Evolutionary conservation across 2,113 vertebrate genomes (phyloP).

Genomic region (Tapirus terrestris): DNA sequence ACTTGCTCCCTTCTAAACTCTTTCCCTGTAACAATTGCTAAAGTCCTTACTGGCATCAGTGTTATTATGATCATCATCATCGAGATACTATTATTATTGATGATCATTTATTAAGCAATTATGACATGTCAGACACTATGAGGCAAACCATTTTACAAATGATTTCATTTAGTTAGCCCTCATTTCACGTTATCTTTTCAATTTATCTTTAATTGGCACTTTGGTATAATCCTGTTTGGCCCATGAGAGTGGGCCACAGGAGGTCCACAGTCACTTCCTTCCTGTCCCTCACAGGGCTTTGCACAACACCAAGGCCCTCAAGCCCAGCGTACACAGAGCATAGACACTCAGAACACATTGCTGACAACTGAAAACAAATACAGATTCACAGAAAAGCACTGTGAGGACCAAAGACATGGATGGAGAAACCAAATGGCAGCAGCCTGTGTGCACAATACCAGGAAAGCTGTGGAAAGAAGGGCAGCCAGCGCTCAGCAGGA

Average conservation of each 20-base stretch:
- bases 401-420: constrained; percentile 35
- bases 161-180: neutral
- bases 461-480: constrained; percentile 35
- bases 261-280: neutral
- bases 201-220: neutral
- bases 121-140: neutral
- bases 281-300: neutral
- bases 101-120: constrained; percentile 42
- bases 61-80: neutral
- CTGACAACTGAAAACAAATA: constrained; percentile 52
- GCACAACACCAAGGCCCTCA: neutral
- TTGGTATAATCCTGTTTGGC: neutral
- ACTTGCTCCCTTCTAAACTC: neutral
- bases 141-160: neutral
- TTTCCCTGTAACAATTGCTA: neutral
- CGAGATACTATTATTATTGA: neutral
- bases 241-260: neutral
- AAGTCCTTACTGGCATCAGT: neutral
- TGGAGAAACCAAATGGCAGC: constrained; percentile 48
- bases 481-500: neutral
- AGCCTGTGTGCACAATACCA: constrained; percentile 20
- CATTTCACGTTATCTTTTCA: neutral
- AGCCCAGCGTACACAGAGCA: neutral
- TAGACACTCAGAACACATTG: constrained; percentile 22
- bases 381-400: constrained; percentile 38